Conservation (phyloP, 2,797 vertebrate species). For the Poeciliopsis presidionis region DNA sequence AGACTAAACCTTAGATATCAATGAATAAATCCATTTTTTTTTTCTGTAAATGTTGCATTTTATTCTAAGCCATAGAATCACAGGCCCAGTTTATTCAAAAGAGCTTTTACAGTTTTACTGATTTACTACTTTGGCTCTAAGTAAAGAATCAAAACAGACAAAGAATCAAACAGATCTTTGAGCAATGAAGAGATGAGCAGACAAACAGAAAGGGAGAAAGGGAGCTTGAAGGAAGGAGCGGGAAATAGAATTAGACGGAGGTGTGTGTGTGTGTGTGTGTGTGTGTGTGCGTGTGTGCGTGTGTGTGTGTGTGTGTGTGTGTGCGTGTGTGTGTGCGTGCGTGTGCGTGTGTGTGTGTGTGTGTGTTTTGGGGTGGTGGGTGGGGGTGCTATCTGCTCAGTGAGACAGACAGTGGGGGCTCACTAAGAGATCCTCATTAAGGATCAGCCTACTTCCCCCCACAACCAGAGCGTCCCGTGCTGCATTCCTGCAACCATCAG, state of each 20-base stretch:
- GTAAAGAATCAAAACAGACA: conserved; percentile 70
- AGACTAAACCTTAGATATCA: neutral
- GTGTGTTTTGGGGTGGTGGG: no score
- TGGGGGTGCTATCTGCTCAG: conserved; percentile 49
- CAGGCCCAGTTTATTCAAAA: neutral
- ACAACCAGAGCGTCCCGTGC: conserved; percentile 33
- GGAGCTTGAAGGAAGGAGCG: conserved; percentile 33
- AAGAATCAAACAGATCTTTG: conserved; percentile 63
- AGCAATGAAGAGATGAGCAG: conserved; percentile 2
- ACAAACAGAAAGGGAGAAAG: conserved; percentile 47
- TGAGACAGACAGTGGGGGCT: conserved; percentile 67
- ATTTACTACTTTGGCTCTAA: conserved; percentile 67
- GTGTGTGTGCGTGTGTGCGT: no score
- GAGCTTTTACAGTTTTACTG: neutral
- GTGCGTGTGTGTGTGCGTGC: conserved; percentile 2
- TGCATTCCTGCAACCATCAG: conserved; percentile 78
- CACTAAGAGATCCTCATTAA: conserved; percentile 86
- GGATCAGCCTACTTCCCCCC: conserved; percentile 54
- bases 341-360: conserved; percentile 5
- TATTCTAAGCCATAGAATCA: neutral
- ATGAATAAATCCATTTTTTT: neutral
- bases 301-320: neutral
- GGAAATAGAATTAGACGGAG: conserved; percentile 46
- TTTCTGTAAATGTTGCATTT: neutral
- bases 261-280: conserved; percentile 9